phyloP scores from a whole-genome alignment of 2,113 vertebrate species.

The Orientallactaga bullata region DNA sequence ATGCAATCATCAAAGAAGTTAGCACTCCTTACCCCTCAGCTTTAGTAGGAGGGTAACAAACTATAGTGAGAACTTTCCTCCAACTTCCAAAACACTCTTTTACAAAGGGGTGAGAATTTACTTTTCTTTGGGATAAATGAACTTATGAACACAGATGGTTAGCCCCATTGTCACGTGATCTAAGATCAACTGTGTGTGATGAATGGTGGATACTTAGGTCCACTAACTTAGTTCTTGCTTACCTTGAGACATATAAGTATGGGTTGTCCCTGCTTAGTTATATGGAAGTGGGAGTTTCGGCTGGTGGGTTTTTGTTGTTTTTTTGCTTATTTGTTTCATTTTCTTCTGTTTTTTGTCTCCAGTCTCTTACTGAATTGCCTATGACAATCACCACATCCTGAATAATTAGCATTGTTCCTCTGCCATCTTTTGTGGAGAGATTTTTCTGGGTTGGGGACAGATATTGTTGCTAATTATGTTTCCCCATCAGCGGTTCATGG shows the following conservation, averaged over 20 bases:
- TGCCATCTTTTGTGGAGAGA: neutral
- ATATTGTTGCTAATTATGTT: neutral
- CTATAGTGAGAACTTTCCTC: no score
- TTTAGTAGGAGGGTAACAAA: no score
- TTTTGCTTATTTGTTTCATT: neutral
- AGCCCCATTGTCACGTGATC: neutral
- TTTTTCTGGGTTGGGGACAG: neutral
- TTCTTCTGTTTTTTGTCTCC: neutral
- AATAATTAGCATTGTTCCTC: neutral
- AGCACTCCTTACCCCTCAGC: no score
- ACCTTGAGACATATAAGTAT: neutral
- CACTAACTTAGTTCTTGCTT: neutral
- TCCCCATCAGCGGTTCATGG: neutral
- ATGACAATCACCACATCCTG: neutral
- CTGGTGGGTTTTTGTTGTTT: neutral
- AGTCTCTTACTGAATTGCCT: neutral
- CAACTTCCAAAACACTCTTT: no score
- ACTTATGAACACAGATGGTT: neutral
- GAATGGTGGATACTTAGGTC: neutral
- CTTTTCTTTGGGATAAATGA: neutral
- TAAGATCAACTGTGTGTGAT: neutral
- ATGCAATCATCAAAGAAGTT: no score
- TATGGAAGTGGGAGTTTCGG: neutral
- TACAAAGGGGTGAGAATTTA: no score
- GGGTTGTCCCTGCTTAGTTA: neutral